Conservation (phyloP, 2,888 invertebrate genomes). For the Drosophila longiperda region DNA sequence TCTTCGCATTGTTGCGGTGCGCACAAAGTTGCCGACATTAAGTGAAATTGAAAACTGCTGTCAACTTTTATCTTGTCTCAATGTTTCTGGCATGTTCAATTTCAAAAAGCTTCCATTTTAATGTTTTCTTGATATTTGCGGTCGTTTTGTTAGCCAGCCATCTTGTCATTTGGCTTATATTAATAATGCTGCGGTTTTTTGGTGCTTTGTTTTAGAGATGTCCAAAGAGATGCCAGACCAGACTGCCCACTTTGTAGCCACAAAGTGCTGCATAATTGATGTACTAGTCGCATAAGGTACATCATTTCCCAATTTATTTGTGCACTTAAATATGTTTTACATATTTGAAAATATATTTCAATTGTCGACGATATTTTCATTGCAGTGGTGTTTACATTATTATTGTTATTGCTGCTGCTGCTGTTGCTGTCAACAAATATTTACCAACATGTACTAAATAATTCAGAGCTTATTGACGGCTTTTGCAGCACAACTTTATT, state of each 20-base stretch:
- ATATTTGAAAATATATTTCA: slow-evolving; percentile 35
- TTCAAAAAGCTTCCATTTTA: slow-evolving; percentile 62
- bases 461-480: slow-evolving; percentile 59
- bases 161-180: slow-evolving; percentile 47
- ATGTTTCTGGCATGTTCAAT: slow-evolving; percentile 73
- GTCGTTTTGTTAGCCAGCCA: slow-evolving; percentile 13
- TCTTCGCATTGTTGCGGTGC: slow-evolving; percentile 25
- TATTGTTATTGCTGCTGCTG: slow-evolving; percentile 1
- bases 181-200: slow-evolving; percentile 51
- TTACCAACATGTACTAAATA: slow-evolving; percentile 44
- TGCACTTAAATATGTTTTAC: slow-evolving; percentile 15
- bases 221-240: neutral
- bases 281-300: slow-evolving; percentile 50
- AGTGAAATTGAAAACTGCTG: slow-evolving; percentile 75
- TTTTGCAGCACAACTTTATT: slow-evolving; percentile 38
- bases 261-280: slow-evolving; percentile 61
- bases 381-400: slow-evolving; percentile 1
- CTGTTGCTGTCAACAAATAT: slow-evolving; percentile 30
- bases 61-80: slow-evolving; percentile 65
- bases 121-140: slow-evolving; percentile 24
- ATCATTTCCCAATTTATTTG: slow-evolving; percentile 21
- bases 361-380: slow-evolving; percentile 23
- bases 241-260: slow-evolving; percentile 13
- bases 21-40: slow-evolving; percentile 60
- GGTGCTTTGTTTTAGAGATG: slow-evolving; percentile 22